Conservation (phyloP, 1,140 invertebrate species). For the Drosophila kanapiae region DNA sequence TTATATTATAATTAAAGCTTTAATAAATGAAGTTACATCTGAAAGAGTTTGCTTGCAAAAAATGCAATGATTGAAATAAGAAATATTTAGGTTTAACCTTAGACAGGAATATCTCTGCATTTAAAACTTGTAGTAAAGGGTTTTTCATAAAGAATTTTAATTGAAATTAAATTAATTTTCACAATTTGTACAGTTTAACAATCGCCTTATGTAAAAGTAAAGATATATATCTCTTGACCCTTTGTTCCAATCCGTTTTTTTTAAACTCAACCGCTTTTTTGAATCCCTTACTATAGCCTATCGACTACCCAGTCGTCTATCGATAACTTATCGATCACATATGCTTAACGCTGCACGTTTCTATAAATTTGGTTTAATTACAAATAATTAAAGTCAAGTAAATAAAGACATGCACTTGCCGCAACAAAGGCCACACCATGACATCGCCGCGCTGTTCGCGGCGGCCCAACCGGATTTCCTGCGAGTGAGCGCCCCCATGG, state of each 20-base stretch:
- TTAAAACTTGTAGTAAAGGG: no score
- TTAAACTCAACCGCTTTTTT: background rate
- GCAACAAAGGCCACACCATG: constrained; percentile 66
- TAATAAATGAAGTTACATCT: background rate
- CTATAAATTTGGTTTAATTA: background rate
- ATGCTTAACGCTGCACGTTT: constrained; percentile 26
- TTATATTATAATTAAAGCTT: background rate
- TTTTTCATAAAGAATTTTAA: no score
- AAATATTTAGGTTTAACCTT: no score
- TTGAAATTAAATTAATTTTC: no score
- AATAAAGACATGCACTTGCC: constrained; percentile 42
- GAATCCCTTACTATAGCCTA: background rate
- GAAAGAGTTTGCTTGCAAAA: no score
- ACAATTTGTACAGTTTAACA: no score
- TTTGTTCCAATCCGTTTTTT: no score
- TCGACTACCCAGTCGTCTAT: background rate
- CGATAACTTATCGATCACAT: constrained; percentile 6
- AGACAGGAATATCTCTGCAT: no score
- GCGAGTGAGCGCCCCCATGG: constrained; percentile 97
- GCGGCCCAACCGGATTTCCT: constrained; percentile 86
- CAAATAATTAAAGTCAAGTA: background rate
- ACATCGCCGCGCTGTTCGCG: constrained; percentile 89
- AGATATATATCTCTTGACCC: no score
- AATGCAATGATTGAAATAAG: no score
- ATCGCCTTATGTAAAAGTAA: no score